Evolutionary conservation across 2,797 vertebrate species (phyloP), one percentile per base, ranked within the genome.

Genomic region (Enteromius treurensis): DNA sequence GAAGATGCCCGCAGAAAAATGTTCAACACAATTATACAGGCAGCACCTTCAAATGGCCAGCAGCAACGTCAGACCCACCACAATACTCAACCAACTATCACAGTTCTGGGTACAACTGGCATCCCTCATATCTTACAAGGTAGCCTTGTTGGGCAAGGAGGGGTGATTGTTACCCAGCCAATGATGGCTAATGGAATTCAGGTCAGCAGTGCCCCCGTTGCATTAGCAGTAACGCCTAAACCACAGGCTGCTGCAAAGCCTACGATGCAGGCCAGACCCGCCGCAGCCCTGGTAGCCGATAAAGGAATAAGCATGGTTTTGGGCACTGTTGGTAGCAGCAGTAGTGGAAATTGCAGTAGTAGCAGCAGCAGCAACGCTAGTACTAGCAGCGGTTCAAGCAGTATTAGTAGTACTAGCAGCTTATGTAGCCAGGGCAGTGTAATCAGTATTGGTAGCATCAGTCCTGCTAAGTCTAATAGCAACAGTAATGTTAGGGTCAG

Each of bases 1-100:
- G 98, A 99, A 89, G 98, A 99, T 29, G 97, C 98, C 34, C 93
- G 98, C 88, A 96, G 97, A 84, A 99, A 99, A 91, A 99, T 99
- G 98, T 99, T 99, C 91, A 99, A 97, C 91, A 99, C 98, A 0
- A 97, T 99, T 84, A 99, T 99, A 86, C 98, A 99, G 91, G 97
- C 97, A 0, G 94, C 97, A 17, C 96, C 97, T 0, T 93, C 96
- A 32, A 91, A 93, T 88, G 85, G 91, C 3, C 92, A 93, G 77
- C 88, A 88, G 47, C 89, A 94, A 92, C 0, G 93, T 90, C 89
- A 97, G 89, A 88, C 95, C 94, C 93, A 96, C 91, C 91, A 91
- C 49, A 87, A 88, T 0, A 82, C 93, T 37, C 94, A 94, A 14
- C 95, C 94, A 82, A 99, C 98, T 5, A 97, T 99, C 90, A 97